A percentile compares a stretch with the other conserved stretches of the same genome.
Evolutionary conservation across 2,113 vertebrate genomes (phyloP).

Genomic region (Hypanus sabinus): DNA sequence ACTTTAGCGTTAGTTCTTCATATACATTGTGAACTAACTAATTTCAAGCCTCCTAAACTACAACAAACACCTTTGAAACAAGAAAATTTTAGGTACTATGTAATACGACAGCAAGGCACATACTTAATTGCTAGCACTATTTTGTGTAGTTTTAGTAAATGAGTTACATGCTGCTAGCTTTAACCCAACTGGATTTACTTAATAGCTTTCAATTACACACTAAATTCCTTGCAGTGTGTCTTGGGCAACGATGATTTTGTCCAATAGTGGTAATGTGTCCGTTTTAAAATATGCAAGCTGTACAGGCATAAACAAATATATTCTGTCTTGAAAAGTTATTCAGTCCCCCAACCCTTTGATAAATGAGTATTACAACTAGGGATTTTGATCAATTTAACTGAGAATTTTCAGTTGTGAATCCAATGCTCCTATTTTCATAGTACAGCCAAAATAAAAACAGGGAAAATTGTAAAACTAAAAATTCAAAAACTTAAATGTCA

Average conservation of each 20-base stretch:
- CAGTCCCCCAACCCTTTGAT: no score
- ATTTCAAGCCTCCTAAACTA: not conserved
- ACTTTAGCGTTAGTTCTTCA: not conserved
- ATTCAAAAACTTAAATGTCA: no score
- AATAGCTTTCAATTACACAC: not conserved
- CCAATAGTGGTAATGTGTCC: not conserved
- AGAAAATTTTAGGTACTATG: not conserved
- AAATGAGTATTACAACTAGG: no score
- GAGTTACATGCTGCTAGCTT: not conserved
- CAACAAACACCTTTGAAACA: not conserved
- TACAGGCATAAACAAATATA: not conserved
- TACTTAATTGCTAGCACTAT: not conserved
- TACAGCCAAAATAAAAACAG: no score
- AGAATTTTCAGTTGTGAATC: no score
- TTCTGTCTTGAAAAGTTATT: no score
- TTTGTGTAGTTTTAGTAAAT: not conserved
- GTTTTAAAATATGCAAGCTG: not conserved
- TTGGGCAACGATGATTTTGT: not conserved
- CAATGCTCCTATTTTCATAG: no score
- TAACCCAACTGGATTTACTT: conserved; percentile 10
- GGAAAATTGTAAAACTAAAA: no score
- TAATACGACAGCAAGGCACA: not conserved
- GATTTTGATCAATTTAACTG: no score
- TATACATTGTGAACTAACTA: no score
- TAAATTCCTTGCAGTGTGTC: not conserved